Base-by-base conservation (phyloP, 2,888 invertebrate species). In the Theretra japonica region DNA sequence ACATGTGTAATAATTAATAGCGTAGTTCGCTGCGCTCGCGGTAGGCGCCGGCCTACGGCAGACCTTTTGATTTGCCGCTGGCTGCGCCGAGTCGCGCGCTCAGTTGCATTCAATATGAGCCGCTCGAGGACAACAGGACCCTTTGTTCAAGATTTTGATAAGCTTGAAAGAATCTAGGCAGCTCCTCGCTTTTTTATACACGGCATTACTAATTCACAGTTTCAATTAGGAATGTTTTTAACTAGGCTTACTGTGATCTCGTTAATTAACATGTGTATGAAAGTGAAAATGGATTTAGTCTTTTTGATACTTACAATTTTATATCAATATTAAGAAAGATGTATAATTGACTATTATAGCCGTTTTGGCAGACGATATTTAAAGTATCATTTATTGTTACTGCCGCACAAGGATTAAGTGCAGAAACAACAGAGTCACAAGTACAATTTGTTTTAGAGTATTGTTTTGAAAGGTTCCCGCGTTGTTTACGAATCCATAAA, bases 91-190 rank as follows among this genome's bases (percentile, higher is more conserved):
- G 80, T 80, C 80, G 82, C 79, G 83, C 83, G 88, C 90, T 85
- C 77, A 79, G 83, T 79, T 89, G 91, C 90, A 92, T 92, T 89
- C 87, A 84, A 86, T 91, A 90, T 90, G 86, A 90, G 86, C 80
- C 75, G 71, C 77, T 78, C 79, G 76, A 79, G 81, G 83, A 86
- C 87, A 87, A 90, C 84, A 79, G 76, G 75, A 75, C 69, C 84
- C 82, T 86, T 89, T 90, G 88, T 89, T 84, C 69, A 70, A 80
- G 76, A 79, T 79, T 83, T 80, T 82, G 84, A 86, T 86, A 87
- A 85, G 82, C 84, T 79, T 80, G 74, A 80, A 85, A 81, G 78
- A 81, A 81, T 79, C 75, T 72, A 70, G 58, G 58, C 23, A 70
- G 58, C 23, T 56, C 28, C 30, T 53, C 28, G 17, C 33, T 41